These are phyloP conservation scores for Dryobota labecula DNA, from an alignment of 2,888 invertebrate genomes.

Conservation along the genomic window DNA sequence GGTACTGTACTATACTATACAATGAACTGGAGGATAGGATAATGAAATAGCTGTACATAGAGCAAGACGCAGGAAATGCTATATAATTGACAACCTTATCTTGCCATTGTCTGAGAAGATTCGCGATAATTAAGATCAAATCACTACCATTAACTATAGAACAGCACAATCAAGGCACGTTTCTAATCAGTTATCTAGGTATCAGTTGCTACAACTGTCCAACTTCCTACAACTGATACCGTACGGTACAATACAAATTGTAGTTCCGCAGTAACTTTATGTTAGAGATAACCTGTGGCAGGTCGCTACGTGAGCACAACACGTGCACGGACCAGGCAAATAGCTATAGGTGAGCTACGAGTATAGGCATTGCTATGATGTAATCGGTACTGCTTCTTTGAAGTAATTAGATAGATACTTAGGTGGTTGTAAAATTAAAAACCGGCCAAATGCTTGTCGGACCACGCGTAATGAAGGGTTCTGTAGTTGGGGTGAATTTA, in stretches of 20 bases:
- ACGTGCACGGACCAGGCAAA: background rate
- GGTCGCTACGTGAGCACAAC: conserved; percentile 14
- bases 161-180: conserved; percentile 14
- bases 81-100: background rate
- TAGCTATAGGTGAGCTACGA: background rate
- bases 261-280: conserved; percentile 28
- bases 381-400: background rate
- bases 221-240: conserved; percentile 20
- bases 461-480: no score
- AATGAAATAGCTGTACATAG: background rate
- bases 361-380: background rate
- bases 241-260: conserved; percentile 28
- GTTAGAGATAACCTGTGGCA: conserved; percentile 33
- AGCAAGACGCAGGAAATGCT: background rate
- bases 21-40: background rate
- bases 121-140: background rate
- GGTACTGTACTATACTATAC: no score
- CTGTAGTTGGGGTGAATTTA: no score
- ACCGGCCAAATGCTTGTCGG: no score
- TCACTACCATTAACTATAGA: background rate
- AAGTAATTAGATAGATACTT: background rate
- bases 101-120: background rate
- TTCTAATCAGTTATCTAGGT: conserved; percentile 24
- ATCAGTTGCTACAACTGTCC: conserved; percentile 34
- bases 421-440: background rate